Base-by-base conservation (phyloP, 2,113 vertebrate species). In the Oriolus oriolus region DNA sequence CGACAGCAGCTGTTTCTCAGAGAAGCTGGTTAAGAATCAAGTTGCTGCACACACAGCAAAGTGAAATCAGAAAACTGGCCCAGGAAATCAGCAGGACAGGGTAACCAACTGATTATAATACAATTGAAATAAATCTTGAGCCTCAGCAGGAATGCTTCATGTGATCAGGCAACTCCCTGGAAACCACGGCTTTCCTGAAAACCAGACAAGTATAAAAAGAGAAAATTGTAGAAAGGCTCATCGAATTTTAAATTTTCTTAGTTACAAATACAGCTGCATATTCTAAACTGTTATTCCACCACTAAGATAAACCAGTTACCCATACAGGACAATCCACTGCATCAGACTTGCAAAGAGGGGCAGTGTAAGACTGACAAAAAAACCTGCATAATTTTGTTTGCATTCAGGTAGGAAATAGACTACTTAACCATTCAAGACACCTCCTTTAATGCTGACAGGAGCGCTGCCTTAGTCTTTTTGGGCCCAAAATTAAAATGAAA, bases 171-270 rank as follows among this genome's bases (percentile, higher is more conserved):
- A 81, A 79, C 16, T 71, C 37, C 66, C 77, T 82, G 74, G 37
- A 93, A 91, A 33, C 16, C 22, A 90, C 16, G 14, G n/a, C 69
- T 53, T 70, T 91, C 73, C 68, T 61, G 47, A 66, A 84, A 84
- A 61, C 23, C 61, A 77, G 59, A 26, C 18, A 89, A 78, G 14
- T 30, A 68, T 30, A 68, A 89, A 49, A 8, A 74, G 4, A 74
- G 49, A 61, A 41, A 82, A 79, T 0, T 59, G 52, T 7, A 59
- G 52, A 84, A 53, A 3, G 6, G 35, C 8, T 89, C 45, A 64
- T 1, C 56, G 61, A 71, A 61, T 89, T 87, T 76, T 82, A 60
- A 5, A 45, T 66, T 37, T 41, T 39, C 60, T 69, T 60, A 60
- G n/a, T 73, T 22, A 84, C 16, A 87, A 91, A 73, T 9, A 59